Percentiles rank a stretch among this genome's conserved stretches.
Conservation (phyloP, 2,888 invertebrate genomes). For the Lypha dubia region DNA sequence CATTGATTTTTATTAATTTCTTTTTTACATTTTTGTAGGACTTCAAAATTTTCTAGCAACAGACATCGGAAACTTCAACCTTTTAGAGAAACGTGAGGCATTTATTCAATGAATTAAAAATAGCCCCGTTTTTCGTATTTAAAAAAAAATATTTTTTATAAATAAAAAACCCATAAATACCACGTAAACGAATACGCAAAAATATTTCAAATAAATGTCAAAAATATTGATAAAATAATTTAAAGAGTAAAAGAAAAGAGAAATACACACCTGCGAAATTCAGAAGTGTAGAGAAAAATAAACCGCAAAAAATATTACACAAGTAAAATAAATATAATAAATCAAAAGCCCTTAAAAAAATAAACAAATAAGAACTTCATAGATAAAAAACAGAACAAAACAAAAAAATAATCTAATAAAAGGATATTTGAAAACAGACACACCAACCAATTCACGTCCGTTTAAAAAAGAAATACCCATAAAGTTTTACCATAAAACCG, state of each 20-base stretch:
- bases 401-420: conserved; percentile 3
- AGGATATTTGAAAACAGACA: conserved; percentile 3
- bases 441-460: not conserved
- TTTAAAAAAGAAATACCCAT: conserved; percentile 3
- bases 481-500: conserved; percentile 1
- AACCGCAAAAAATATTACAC: conserved; percentile 39
- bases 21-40: conserved; percentile 85
- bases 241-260: conserved; percentile 73
- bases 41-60: conserved; percentile 98
- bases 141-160: conserved; percentile 58
- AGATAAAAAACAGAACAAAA: no score
- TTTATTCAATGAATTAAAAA: conserved; percentile 64
- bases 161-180: conserved; percentile 65
- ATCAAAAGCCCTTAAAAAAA: conserved; percentile 21
- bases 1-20: conserved; percentile 11
- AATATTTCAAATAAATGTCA: conserved; percentile 57
- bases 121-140: conserved; percentile 66
- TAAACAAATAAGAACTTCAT: conserved; percentile 19
- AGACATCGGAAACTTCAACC: conserved; percentile 98
- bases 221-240: conserved; percentile 70
- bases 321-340: conserved; percentile 49
- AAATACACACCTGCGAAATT: conserved; percentile 42
- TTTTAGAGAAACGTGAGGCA: conserved; percentile 96
- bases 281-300: conserved; percentile 63
- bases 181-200: conserved; percentile 59